These are phyloP conservation scores for Eupithecia pulchellata DNA, from an alignment of 2,888 invertebrate species.

Conservation along the genomic window DNA sequence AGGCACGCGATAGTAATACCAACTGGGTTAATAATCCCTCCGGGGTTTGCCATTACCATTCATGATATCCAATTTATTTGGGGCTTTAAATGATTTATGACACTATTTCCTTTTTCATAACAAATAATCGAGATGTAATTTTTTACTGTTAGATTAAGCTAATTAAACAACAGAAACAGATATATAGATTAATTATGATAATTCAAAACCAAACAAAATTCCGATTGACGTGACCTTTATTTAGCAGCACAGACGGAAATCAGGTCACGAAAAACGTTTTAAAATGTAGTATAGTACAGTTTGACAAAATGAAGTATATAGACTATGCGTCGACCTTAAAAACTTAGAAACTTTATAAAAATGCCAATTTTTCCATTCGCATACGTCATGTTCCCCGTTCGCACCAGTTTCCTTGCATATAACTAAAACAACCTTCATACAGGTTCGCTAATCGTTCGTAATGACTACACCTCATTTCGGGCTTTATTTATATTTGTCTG, in stretches of 20 bases:
- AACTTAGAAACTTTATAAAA: too few relatives aligned
- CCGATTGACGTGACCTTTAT: too few relatives aligned
- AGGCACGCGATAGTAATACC: constrained; percentile 41
- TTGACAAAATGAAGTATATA: too few relatives aligned
- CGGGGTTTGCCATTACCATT: constrained; percentile 32
- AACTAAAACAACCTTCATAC: constrained; percentile 43
- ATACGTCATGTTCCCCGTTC: constrained; percentile 34
- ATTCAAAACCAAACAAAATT: too few relatives aligned
- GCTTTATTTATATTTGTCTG: constrained; percentile 35
- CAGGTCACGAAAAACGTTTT: too few relatives aligned
- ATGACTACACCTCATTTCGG: constrained; percentile 37
- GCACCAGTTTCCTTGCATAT: constrained; percentile 30
- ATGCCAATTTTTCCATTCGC: not conserved
- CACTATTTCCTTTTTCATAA: constrained; percentile 20
- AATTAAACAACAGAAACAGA: too few relatives aligned
- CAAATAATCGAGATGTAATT: too few relatives aligned
- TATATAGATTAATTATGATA: too few relatives aligned
- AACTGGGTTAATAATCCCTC: constrained; percentile 32
- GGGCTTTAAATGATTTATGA: constrained; percentile 32
- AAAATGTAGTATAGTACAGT: too few relatives aligned
- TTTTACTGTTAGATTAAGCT: too few relatives aligned
- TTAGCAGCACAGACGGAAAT: too few relatives aligned
- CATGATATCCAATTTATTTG: constrained; percentile 30
- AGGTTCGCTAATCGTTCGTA: constrained; percentile 37
- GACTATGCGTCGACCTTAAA: too few relatives aligned